These are phyloP conservation scores for Panorpa germanica DNA, from an alignment of 2,888 invertebrate species.

Conservation along the genomic window DNA sequence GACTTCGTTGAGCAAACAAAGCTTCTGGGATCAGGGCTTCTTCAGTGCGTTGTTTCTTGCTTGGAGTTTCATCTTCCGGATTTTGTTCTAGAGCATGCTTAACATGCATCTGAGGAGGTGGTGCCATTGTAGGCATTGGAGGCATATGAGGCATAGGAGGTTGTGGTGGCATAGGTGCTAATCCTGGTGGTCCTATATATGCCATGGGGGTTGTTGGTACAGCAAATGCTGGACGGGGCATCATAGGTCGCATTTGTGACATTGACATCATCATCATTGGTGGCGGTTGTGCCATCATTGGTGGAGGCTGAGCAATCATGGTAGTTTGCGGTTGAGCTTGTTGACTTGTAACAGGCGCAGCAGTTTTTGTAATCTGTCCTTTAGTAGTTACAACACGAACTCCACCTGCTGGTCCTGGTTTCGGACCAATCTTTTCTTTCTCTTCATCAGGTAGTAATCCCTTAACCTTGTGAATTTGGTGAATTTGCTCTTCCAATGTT, in stretches of 20 bases:
- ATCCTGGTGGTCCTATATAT: constrained; percentile 24
- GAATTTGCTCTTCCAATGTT: constrained; percentile 90
- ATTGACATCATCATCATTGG: constrained; percentile 11
- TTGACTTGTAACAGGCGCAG: constrained; percentile 22
- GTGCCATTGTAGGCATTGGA: constrained; percentile 29
- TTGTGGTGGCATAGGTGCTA: constrained; percentile 20
- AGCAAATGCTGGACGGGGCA: constrained; percentile 10
- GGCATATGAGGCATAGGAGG: constrained; percentile 30
- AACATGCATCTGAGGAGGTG: constrained; percentile 23
- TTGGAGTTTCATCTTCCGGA: constrained; percentile 65
- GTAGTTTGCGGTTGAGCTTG: constrained; percentile 22
- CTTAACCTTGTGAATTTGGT: constrained; percentile 92
- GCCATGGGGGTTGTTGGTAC: constrained; percentile 12
- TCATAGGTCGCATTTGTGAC: constrained; percentile 8
- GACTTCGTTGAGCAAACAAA: constrained; percentile 49
- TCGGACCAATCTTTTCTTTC: constrained; percentile 92
- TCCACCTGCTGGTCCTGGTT: constrained; percentile 35
- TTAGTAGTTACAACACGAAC: constrained; percentile 21
- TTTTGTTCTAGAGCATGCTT: too few species aligned
- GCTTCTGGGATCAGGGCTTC: constrained; percentile 83
- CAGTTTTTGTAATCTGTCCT: constrained; percentile 19
- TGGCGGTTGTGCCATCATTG: constrained; percentile 14
- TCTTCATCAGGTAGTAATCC: constrained; percentile 88
- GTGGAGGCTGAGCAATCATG: too few species aligned
- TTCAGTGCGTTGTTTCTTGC: constrained; percentile 80